Conservation (phyloP, 2,797 vertebrate species). For the Remorina albescens region DNA sequence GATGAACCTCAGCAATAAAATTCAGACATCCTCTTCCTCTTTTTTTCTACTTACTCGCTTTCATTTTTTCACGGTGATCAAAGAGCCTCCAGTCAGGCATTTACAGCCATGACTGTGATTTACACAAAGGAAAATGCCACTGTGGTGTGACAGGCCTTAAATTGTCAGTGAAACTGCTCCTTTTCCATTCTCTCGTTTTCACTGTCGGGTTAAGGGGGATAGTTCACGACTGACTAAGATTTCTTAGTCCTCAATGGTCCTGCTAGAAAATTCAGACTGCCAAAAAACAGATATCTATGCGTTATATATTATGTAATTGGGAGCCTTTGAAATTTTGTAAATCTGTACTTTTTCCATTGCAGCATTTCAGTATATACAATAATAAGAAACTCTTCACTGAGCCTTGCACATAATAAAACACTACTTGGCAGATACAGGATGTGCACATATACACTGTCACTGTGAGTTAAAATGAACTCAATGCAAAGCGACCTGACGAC, state of each 20-base stretch:
- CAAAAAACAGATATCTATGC: too few relatives aligned
- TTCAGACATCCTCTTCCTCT: not conserved
- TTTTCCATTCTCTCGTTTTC: slow-evolving; percentile 17
- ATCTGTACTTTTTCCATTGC: not conserved
- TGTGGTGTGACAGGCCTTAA: slow-evolving; percentile 45
- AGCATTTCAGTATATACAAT: not conserved
- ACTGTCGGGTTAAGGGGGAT: not conserved
- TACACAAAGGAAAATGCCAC: slow-evolving; percentile 65
- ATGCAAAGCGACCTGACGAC: not conserved
- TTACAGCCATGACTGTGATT: slow-evolving; percentile 63
- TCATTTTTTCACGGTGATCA: slow-evolving; percentile 48
- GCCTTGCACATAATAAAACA: not conserved
- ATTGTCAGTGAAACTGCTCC: slow-evolving; percentile 36
- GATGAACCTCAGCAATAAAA: slow-evolving; percentile 28
- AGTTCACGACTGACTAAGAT: slow-evolving; percentile 10
- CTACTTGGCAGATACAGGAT: not conserved
- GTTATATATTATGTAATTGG: not conserved
- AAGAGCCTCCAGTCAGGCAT: slow-evolving; percentile 58
- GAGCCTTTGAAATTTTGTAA: not conserved
- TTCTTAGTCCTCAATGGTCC: not conserved
- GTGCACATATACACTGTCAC: not conserved
- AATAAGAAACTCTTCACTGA: not conserved
- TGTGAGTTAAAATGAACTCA: not conserved
- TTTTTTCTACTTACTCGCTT: not conserved
- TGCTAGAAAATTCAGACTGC: too few relatives aligned